These are phyloP conservation scores for Torymus auratus DNA, from an alignment of 2,888 invertebrate genomes.

Conservation along the genomic window DNA sequence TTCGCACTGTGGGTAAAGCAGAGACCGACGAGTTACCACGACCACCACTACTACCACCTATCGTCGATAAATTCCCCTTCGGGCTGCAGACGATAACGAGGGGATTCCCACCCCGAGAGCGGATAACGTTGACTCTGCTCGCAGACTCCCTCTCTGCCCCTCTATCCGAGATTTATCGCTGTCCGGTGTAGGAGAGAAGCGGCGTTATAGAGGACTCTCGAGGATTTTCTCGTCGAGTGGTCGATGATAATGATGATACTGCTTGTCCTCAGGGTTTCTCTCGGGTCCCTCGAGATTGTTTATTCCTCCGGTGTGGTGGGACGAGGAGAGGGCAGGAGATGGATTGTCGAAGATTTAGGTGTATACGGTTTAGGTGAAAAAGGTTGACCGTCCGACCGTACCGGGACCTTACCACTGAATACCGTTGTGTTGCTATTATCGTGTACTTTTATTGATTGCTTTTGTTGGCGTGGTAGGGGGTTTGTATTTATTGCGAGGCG, in stretches of 20 bases:
- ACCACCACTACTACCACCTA: background rate
- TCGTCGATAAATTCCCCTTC: constrained; percentile 33
- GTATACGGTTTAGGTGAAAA: too few relatives aligned
- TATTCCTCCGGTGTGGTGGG: background rate
- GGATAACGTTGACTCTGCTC: constrained; percentile 13
- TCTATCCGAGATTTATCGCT: constrained; percentile 24
- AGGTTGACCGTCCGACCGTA: too few relatives aligned
- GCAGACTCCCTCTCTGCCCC: background rate
- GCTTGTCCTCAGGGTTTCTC: background rate
- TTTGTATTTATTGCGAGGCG: too few relatives aligned
- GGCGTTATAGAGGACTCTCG: constrained; percentile 37
- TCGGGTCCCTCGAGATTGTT: background rate
- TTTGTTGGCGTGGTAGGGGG: too few relatives aligned
- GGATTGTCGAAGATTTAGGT: too few relatives aligned
- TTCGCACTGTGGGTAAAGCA: constrained; percentile 49
- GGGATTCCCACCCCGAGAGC: constrained; percentile 6
- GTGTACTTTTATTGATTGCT: too few relatives aligned
- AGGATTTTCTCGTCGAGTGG: constrained; percentile 15
- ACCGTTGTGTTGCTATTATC: too few relatives aligned
- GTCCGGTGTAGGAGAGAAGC: background rate
- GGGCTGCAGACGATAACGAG: constrained; percentile 34
- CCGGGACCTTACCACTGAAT: too few relatives aligned
- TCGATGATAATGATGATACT: too few relatives aligned
- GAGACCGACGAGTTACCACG: background rate
- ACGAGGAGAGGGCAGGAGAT: too few relatives aligned